Conservation (phyloP, 2,113 vertebrate species). For the Lates calcarifer region DNA sequence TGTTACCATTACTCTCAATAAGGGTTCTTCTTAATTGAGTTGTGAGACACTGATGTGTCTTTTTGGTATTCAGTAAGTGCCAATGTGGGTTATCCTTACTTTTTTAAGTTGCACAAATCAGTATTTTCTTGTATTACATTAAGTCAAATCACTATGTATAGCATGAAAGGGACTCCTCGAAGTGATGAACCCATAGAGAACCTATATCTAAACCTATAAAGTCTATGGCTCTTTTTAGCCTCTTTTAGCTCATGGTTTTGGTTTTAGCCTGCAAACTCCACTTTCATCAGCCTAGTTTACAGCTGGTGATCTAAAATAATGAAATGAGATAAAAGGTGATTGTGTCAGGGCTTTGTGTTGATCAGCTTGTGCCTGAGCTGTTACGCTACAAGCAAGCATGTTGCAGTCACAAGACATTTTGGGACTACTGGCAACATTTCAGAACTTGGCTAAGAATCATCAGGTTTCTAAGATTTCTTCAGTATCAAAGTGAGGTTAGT, state of each 20-base stretch:
- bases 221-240: background rate
- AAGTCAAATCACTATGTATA: background rate
- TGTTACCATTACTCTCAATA: background rate
- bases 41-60: background rate
- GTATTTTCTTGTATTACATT: background rate
- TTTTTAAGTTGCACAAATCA: background rate
- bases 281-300: too few relatives aligned
- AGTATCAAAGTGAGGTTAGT: too few relatives aligned
- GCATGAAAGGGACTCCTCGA: background rate
- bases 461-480: too few relatives aligned
- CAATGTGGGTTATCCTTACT: background rate
- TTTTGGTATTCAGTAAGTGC: background rate
- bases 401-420: background rate
- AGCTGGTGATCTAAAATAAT: background rate
- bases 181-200: background rate
- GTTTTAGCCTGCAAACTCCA: background rate
- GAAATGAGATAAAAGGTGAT: background rate
- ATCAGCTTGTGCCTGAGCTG: background rate
- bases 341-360: background rate
- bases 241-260: slow-evolving; percentile 1
- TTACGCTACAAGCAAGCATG: background rate
- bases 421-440: background rate
- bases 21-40: background rate
- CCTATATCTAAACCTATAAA: too few relatives aligned
- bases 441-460: too few relatives aligned